Conservation (phyloP, 1,140 invertebrate genomes). For the Muscidifurax raptorellus region DNA sequence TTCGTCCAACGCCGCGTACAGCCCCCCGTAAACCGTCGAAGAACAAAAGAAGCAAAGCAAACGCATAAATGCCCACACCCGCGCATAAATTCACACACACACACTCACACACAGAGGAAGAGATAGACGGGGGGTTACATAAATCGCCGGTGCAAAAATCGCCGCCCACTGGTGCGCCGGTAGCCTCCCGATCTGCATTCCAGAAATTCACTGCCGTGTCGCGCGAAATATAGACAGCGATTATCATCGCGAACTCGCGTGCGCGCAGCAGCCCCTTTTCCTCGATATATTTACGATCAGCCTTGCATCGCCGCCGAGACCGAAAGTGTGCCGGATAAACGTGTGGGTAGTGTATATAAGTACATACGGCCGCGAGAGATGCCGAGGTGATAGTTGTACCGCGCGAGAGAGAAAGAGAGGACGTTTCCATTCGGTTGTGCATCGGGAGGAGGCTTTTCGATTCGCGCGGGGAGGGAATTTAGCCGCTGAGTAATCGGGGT, state of each 20-base stretch:
- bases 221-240: slow-evolving; percentile 40
- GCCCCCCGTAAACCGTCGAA: neutral
- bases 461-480: neutral
- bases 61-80: neutral
- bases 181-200: slow-evolving; percentile 35
- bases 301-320: slow-evolving; percentile 7
- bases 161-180: neutral
- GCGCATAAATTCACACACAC: slow-evolving; percentile 1
- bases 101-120: too few relatives aligned
- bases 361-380: neutral
- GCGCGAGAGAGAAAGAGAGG: neutral
- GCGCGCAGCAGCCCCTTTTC: neutral
- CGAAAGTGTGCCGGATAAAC: slow-evolving; percentile 33
- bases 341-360: neutral
- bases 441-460: neutral
- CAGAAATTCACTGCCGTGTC: slow-evolving; percentile 32
- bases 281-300: slow-evolving; percentile 41
- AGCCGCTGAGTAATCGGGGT: too few relatives aligned
- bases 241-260: slow-evolving; percentile 31
- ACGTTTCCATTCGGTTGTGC: neutral
- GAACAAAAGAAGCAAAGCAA: neutral
- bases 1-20: neutral
- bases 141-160: neutral
- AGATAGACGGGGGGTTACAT: neutral
- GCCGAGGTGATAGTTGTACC: neutral